Evolutionary conservation across 2,888 invertebrate species (phyloP).

Genomic region (Nomada ruficornis): DNA sequence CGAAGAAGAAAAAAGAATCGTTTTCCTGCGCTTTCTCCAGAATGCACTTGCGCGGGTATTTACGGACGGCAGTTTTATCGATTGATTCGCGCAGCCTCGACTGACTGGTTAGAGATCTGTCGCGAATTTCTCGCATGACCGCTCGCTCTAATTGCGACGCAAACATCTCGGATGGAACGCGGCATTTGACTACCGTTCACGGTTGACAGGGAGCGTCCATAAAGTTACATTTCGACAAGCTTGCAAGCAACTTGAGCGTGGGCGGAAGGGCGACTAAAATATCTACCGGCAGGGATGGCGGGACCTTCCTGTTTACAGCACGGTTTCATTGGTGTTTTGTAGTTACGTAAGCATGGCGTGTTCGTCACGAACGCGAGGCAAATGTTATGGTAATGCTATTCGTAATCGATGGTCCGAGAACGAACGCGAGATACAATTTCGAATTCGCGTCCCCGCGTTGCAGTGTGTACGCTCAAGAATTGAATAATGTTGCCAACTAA

Average conservation of each 20-base stretch:
- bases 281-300: not conserved
- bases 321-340: constrained; percentile 27
- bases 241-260: constrained; percentile 11
- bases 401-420: constrained; percentile 18
- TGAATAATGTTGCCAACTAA: not conserved
- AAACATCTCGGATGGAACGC: constrained; percentile 2
- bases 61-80: not conserved
- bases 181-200: constrained; percentile 6
- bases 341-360: constrained; percentile 52
- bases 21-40: not conserved
- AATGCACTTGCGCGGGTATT: not conserved
- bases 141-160: constrained; percentile 33
- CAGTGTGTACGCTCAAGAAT: not conserved
- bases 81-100: constrained; percentile 9
- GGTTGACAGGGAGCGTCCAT: not conserved
- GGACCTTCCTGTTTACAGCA: constrained; percentile 14
- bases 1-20: too few relatives aligned
- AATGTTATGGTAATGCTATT: constrained; percentile 63
- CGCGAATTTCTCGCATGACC: constrained; percentile 40
- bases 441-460: not conserved
- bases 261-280: not conserved
- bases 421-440: constrained; percentile 16
- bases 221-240: not conserved
- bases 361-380: constrained; percentile 30
- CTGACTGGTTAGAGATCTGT: constrained; percentile 10